phyloP scores from a whole-genome alignment of 2,797 vertebrate species.

The Sardinella longiceps region DNA sequence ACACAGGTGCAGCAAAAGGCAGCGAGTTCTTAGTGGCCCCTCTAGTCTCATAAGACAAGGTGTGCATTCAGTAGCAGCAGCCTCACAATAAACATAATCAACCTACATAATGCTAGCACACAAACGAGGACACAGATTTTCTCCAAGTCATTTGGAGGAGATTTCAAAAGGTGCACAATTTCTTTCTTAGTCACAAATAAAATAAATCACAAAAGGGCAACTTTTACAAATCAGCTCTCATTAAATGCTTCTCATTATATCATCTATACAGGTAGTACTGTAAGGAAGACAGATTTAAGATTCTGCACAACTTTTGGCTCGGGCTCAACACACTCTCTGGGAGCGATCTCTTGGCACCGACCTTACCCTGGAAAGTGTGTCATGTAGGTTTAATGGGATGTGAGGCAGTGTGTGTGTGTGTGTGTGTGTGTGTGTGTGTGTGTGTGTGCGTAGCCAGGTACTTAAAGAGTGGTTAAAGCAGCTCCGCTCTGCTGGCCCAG shows the following conservation, averaged over 20 bases:
- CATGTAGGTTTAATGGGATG: conserved; percentile 28
- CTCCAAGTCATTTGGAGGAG: neutral
- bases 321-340: neutral
- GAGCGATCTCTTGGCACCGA: neutral
- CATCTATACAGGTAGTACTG: neutral
- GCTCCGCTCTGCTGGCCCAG: conserved; percentile 28
- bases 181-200: no score
- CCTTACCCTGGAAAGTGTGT: neutral
- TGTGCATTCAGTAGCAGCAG: neutral
- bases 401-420: neutral
- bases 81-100: neutral
- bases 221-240: no score
- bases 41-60: neutral
- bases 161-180: neutral
- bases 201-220: neutral
- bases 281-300: neutral
- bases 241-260: neutral
- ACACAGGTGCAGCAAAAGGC: neutral
- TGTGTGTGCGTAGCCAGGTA: conserved; percentile 24
- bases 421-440: conserved; percentile 6
- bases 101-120: neutral
- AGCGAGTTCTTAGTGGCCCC: neutral
- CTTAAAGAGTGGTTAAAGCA: conserved; percentile 39
- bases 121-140: neutral
- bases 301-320: no score